Conservation (phyloP, 2,888 invertebrate genomes). For the Drosophila subquinaria region DNA sequence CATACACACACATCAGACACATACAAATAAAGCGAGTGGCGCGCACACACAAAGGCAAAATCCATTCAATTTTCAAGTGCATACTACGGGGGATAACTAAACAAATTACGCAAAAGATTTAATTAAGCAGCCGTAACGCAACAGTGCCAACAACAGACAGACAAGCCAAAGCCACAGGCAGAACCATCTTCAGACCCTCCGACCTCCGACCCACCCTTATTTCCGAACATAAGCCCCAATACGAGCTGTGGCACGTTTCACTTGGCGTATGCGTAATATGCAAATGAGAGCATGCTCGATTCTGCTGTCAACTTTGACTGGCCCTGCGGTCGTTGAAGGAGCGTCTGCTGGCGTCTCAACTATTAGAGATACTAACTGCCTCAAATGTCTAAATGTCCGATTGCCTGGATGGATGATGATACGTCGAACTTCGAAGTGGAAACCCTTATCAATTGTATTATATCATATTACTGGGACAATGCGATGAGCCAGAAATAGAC, state of each 20-base stretch:
- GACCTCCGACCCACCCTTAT: background rate
- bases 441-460: slow-evolving; percentile 52
- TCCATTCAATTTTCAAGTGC: slow-evolving; percentile 74
- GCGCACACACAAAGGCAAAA: slow-evolving; percentile 20
- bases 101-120: slow-evolving; percentile 80
- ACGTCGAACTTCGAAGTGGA: slow-evolving; percentile 3
- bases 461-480: slow-evolving; percentile 17
- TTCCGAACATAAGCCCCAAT: background rate
- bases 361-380: slow-evolving; percentile 22
- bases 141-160: slow-evolving; percentile 44
- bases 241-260: slow-evolving; percentile 57
- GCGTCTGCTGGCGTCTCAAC: slow-evolving; percentile 12
- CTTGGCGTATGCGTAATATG: slow-evolving; percentile 77
- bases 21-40: slow-evolving; percentile 10
- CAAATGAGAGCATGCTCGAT: slow-evolving; percentile 55
- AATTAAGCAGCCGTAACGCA: slow-evolving; percentile 73
- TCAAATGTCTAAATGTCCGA: slow-evolving; percentile 15
- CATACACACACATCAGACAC: background rate
- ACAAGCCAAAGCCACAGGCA: slow-evolving; percentile 24
- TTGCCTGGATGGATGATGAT: background rate
- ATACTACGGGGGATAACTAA: slow-evolving; percentile 68
- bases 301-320: slow-evolving; percentile 25
- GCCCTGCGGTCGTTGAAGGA: background rate
- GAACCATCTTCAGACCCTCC: background rate
- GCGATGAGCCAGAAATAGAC: slow-evolving; percentile 45